Evolutionary conservation across 2,888 invertebrate species (phyloP), one percentile per base, ranked within the genome.

Genomic region (Lobophora halterata): DNA sequence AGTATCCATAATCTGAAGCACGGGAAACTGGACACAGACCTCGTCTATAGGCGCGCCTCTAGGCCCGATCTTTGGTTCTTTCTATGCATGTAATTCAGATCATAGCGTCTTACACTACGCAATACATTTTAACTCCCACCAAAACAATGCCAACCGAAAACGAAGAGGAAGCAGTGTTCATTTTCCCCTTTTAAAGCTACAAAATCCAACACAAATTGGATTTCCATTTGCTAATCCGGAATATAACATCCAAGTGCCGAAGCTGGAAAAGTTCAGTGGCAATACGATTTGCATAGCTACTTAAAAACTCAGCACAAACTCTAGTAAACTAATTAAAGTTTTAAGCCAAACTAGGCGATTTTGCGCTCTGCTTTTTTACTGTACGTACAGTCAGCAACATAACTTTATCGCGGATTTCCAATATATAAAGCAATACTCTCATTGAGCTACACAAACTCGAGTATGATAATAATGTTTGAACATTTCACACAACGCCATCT

Each of bases 301-400:
- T 50, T 56, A 49, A 56, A 54, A 53, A 52, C 49, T 50, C 33
- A 25, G 40, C 40, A 31, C 19, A 38, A 53, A 48, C 42, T 49
- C 42, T 18, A 14, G 17, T 31, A 31, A 50, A 51, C 46, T 56
- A 58, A 56, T 56, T 55, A 58, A 58, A 58, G 48, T 58, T 55
- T 49, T 33, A 50, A 37, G 37, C 26, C 41, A 41, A 56, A 53
- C 55, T 42, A 49, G 44, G 44, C 49, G 39, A 52, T 54, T 56
- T 45, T 20, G 27, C 28, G 33, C 31, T 28, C 24, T 17, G 31
- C 37, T 34, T 49, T 51, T 55, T 55, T 45, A 36, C 40, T 40
- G 45, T 35, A 28, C 29, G 45, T 35, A 28, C 29, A 52, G 45
- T 50, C 48, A 50, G 49, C 54, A 42, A 47, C 45, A 36, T 44